Evolutionary conservation across 2,797 vertebrate genomes (phyloP), one percentile per base, ranked within the genome.

Genomic region (Scarus forsteni): DNA sequence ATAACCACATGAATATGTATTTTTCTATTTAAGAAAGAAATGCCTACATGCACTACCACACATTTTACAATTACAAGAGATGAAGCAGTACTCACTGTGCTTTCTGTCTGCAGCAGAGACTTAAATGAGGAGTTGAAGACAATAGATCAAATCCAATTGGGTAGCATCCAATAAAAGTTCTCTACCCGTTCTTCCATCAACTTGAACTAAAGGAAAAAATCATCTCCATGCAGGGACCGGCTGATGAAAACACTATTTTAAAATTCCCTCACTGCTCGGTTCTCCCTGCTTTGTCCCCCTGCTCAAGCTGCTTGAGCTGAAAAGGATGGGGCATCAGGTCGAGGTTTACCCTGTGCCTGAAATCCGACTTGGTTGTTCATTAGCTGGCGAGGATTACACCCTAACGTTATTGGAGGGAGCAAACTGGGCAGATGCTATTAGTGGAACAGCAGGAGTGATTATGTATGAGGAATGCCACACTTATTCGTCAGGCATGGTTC

Each of bases 301-400:
- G 34, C 14, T 36, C 27, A n/a, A n/a, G n/a, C n/a, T n/a, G n/a
- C 15, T 40, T 69, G 66, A 59, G 64, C 59, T 79, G 77, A 49
- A 77, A 61, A 70, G 75, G 70, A 81, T 52, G 68, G 64, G 48
- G 66, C 74, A 81, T 78, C 60, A 48, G 74, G 59, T 56, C 3
- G 60, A 75, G 81, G 70, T 85, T 83, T 87, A 86, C 72, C 44
- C 70, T 84, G 72, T 71, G 63, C 67, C 66, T 89, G 54, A 89
- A 88, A 92, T 90, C 88, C 90, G 78, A 66, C 60, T 85, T 83
- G 74, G 78, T 61, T 65, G 73, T 87, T 89, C 85, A 80, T 88
- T 89, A 89, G 77, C 71, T 83, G 78, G 50, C 57, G 70, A 66
- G 89, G 93, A 93, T 94, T 93, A 93, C 55, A 74, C 52, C 68